Evolutionary conservation across 2,797 vertebrate genomes (phyloP), one percentile per base, ranked within the genome.

Genomic region (Sternarchorhynchus goeldii): DNA sequence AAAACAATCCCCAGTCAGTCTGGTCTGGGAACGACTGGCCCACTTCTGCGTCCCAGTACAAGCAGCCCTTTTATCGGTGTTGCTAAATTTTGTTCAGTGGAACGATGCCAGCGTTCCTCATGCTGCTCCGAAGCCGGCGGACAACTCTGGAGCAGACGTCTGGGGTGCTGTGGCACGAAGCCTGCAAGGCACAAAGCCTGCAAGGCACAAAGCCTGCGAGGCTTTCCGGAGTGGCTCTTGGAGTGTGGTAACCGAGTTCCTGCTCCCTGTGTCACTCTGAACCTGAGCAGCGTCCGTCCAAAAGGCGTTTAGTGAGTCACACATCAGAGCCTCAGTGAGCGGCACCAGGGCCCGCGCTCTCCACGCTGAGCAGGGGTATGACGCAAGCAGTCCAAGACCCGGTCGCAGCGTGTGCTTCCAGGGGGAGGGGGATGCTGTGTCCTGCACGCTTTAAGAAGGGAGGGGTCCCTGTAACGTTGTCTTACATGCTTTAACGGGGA

Each of bases 1-100:
- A 85, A 86, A 91, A 85, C 84, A 79, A 90, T 89, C 85, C 83
- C 79, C 80, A 18, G 76, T 79, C 76, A 87, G 84, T 81, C 88
- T 89, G 83, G 82, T 90, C 90, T 88, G 83, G 79, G 66, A 67
- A 83, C 65, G 84, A 78, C 85, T 85, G 90, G 85, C 88, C 91
- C 83, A 93, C 80, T 93, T 93, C 83, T 85, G 77, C 82, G 89
- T 89, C 90, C 90, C 59, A 77, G 68, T 74, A 65, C 62, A 77
- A 6, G 14, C 55, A 60, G 65, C 21, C 5, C 68, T 79, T 76
- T 76, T 53, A 82, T 79, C 20, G 4, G 16, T 72, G 55, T 53
- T 25, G 57, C 64, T 74, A 75, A 36, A 69, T 64, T 75, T 81
- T 81, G n/a, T 75, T 57, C 39, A 25, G 45, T 75, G 71, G 41